These are phyloP conservation scores for Aulostomus chinensis DNA, from an alignment of 2,797 vertebrate species.

Conservation along the genomic window DNA sequence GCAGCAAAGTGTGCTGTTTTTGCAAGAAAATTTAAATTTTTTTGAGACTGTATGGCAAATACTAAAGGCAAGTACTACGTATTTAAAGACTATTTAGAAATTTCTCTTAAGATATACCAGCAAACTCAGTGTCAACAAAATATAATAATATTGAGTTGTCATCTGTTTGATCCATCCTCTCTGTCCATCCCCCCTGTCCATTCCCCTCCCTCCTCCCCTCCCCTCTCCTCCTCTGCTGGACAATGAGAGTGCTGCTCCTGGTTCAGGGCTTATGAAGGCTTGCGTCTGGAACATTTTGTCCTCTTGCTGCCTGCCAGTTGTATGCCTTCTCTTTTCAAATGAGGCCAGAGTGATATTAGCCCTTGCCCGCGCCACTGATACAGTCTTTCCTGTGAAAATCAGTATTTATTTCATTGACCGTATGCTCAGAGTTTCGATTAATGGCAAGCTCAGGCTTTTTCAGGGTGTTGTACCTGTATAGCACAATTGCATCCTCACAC, in stretches of 20 bases:
- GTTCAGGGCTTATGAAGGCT: constrained; percentile 41
- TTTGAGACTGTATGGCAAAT: no score
- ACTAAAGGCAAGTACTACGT: no score
- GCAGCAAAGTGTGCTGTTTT: background rate
- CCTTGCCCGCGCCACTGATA: background rate
- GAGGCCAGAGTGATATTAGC: constrained; percentile 37
- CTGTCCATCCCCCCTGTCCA: background rate
- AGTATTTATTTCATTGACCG: constrained; percentile 12
- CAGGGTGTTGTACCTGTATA: constrained; percentile 14
- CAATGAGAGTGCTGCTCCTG: constrained; percentile 30
- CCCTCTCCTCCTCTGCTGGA: constrained; percentile 10
- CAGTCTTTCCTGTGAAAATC: constrained; percentile 13
- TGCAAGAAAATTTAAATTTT: no score
- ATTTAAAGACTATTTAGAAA: no score
- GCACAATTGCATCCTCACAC: background rate
- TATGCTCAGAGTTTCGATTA: background rate
- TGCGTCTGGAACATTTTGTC: constrained; percentile 72
- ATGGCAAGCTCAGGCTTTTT: constrained; percentile 25
- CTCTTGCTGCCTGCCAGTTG: constrained; percentile 41
- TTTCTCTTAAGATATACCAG: no score
- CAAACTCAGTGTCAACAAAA: constrained; percentile 1
- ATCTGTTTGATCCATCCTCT: background rate
- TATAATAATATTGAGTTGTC: background rate
- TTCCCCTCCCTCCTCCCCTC: background rate
- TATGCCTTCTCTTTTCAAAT: constrained; percentile 32